These are phyloP conservation scores for Alces alces DNA, from an alignment of 2,113 vertebrate species.

Conservation along the genomic window DNA sequence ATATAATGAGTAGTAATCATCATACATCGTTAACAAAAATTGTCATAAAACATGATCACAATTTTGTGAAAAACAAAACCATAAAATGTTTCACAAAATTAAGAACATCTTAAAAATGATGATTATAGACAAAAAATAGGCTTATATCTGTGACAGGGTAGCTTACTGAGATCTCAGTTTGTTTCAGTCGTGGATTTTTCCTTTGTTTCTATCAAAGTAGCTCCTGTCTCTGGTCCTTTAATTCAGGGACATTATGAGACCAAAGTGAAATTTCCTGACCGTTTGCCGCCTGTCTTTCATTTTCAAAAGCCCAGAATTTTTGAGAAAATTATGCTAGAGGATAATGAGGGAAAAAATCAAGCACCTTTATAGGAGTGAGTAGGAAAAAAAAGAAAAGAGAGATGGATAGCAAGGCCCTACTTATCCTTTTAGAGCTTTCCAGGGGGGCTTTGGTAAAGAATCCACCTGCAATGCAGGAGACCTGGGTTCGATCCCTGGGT, in stretches of 20 bases:
- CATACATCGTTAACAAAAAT: neutral
- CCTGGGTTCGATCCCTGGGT: neutral
- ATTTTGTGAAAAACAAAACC: neutral
- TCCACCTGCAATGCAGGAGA: neutral
- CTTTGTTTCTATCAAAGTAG: neutral
- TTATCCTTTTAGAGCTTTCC: neutral
- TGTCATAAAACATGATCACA: neutral
- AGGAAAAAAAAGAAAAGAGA: neutral
- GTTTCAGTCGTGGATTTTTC: neutral
- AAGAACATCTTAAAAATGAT: neutral
- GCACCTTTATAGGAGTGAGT: neutral
- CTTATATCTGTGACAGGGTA: neutral
- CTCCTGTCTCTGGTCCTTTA: neutral
- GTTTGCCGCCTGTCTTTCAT: neutral
- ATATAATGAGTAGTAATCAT: neutral
- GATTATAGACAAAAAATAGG: neutral
- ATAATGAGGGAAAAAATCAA: neutral
- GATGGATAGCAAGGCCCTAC: neutral
- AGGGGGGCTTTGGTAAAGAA: neutral
- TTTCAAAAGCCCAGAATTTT: conserved; percentile 11
- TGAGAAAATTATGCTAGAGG: neutral
- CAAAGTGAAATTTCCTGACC: neutral
- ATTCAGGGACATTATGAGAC: neutral
- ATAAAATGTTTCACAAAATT: neutral
- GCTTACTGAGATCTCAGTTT: neutral